Evolutionary conservation across 1,140 invertebrate genomes (phyloP).

Genomic region (Anastatus disparis): DNA sequence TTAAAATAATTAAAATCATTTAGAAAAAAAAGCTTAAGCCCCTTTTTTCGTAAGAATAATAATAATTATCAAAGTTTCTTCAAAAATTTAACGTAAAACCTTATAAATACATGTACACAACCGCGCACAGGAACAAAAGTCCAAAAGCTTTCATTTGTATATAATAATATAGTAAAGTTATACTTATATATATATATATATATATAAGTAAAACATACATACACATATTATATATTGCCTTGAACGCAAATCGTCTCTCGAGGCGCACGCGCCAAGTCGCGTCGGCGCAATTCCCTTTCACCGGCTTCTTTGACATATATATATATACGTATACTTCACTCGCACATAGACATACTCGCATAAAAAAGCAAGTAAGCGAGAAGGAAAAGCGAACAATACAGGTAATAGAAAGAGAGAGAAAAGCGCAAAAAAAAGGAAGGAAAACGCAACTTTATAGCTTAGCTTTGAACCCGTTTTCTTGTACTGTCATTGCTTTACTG

Average conservation of each 20-base stretch:
- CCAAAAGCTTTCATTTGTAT: too few species aligned
- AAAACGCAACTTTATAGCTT: neutral
- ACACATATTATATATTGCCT: constrained; percentile 50
- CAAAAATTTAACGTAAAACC: too few species aligned
- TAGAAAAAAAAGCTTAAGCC: too few species aligned
- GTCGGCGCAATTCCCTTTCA: constrained; percentile 57
- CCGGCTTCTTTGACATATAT: constrained; percentile 43
- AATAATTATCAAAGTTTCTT: too few species aligned
- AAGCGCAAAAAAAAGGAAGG: neutral
- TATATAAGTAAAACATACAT: constrained; percentile 12
- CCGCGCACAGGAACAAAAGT: constrained; percentile 37
- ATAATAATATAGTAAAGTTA: too few species aligned
- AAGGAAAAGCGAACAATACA: neutral
- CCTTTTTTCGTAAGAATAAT: too few species aligned
- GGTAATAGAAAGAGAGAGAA: neutral
- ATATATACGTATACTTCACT: too few species aligned
- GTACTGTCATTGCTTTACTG: neutral
- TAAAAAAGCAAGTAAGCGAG: neutral
- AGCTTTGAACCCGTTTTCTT: constrained; percentile 17
- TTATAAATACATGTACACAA: too few species aligned
- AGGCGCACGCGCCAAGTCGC: too few species aligned
- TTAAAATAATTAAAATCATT: too few species aligned
- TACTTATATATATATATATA: neutral
- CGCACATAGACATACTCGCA: too few species aligned
- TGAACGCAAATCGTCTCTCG: constrained; percentile 59